Base-by-base conservation (phyloP, 2,113 vertebrate genomes). In the Chamaetylas fuelleborni region DNA sequence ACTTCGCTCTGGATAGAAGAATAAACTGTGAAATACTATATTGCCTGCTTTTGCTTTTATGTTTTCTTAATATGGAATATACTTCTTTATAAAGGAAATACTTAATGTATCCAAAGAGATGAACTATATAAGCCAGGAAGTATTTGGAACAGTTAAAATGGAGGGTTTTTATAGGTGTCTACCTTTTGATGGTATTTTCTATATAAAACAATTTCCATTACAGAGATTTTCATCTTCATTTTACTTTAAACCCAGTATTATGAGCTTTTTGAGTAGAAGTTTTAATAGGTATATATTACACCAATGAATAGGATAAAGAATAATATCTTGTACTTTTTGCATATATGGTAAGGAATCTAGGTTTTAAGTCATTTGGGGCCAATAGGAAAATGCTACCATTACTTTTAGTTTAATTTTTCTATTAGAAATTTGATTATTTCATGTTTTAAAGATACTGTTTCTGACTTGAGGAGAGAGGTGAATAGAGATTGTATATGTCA, bases 371-470 rank as follows among this genome's bases (percentile, higher is more conserved):
- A 18, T 76, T 90, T 96, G 70, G 90, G 90, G 57, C 66, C 31
- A 89, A 65, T 69, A 90, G 62, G 47, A 81, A 79, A 71, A 74
- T 91, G 22, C 14, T 85, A 76, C 67, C 69, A 48, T 38, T 92
- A 69, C 24, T 85, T 93, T 79, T 81, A 47, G 34, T 86, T 95
- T 81, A 66, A 73, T 88, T 77, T 60, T 72, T 70, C 15, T 73
- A 94, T 95, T 91, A 93, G 73, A 82, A 97, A 94, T 78, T 80
- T 6, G 11, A 56, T 89, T 83, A 67, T 66, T 33, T 86, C 61
- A 33, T 88, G 23, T 92, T 96, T 96, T 93, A 95, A 91, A 87
- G n/a, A 50, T n/a, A 94, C 31, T 76, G 48, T 72, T 82, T 83
- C 48, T 90, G 79, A 77, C 62, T 91, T 93, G 60, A 56, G 86